Base-by-base conservation (phyloP, 2,888 invertebrate species). In the Lepidocyrtinus sp. region DNA sequence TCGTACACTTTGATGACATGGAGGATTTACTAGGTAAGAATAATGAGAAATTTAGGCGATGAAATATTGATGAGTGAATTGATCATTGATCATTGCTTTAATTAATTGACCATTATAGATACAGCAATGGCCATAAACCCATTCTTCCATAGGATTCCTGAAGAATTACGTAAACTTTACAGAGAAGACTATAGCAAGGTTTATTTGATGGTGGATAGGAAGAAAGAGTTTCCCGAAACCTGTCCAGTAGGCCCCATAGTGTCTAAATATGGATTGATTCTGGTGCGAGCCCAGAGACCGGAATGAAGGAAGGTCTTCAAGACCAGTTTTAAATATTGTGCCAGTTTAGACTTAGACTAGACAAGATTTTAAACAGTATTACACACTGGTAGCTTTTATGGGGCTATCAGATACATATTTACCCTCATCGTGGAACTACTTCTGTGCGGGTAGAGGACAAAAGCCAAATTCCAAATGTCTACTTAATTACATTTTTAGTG, bases 111-210 rank as follows among this genome's bases (percentile, higher is more conserved):
- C n/a, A 15, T 72, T 75, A 1, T 63, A 86, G 86, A 83, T 22
- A 81, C 85, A n/a, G 86, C 86, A 9, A 85, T 86, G 86, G 86
- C 86, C 63, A 86, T 86, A 0, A 86, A 86, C 73, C 86, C 86
- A 17, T 86, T 86, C 25, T 74, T 86, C 62, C 84, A 84, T 26
- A 65, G 85, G 27, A 86, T 86, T 63, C 86, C 86, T 5, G 17
- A 17, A 1, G 80, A 83, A 0, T 46, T 85, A 26, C 71, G 79
- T 55, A 69, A 78, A 0, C 79, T 65, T 1, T 86, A 85, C 81
- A 85, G 81, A 27, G 79, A 79, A 2, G 85, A 86, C 62, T 86
- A 85, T 45, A 70, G 81, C 7, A 76, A 79, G 12, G 78, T 77
- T 55, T 86, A 86, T 74, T 64, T 78, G 2, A 84, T 86, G 2